phyloP scores from a whole-genome alignment of 2,113 vertebrate genomes.

The Oophaga pumilio region DNA sequence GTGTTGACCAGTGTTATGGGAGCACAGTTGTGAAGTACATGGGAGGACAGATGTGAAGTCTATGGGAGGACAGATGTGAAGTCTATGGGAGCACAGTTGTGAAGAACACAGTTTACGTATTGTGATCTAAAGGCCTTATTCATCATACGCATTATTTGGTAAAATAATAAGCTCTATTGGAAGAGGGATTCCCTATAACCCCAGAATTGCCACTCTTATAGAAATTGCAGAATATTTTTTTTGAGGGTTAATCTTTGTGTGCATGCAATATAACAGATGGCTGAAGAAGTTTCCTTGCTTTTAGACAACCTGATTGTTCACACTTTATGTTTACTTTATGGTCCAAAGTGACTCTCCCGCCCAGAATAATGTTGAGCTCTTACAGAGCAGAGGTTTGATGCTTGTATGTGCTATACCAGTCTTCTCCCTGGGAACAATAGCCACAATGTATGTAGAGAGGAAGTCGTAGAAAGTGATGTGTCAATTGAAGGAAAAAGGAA shows the following conservation, averaged over 20 bases:
- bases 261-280: not conserved
- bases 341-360: constrained; percentile 43
- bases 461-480: constrained; percentile 56
- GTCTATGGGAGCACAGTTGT: too few species aligned
- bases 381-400: constrained; percentile 13
- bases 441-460: constrained; percentile 40
- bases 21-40: too few species aligned
- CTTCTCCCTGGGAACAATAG: constrained; percentile 47
- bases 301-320: constrained; percentile 40
- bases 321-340: constrained; percentile 48
- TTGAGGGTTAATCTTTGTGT: not conserved
- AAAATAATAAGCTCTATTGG: too few species aligned
- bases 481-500: constrained; percentile 58
- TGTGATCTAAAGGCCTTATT: too few species aligned
- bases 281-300: constrained; percentile 21
- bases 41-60: too few species aligned
- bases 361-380: constrained; percentile 28
- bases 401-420: constrained; percentile 4
- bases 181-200: too few species aligned
- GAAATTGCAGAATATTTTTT: too few species aligned
- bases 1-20: too few species aligned
- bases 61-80: too few species aligned
- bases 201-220: too few species aligned
- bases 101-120: too few species aligned
- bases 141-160: too few species aligned